Evolutionary conservation across 1,140 invertebrate genomes (phyloP).

Genomic region (Drosophila chauvacae): DNA sequence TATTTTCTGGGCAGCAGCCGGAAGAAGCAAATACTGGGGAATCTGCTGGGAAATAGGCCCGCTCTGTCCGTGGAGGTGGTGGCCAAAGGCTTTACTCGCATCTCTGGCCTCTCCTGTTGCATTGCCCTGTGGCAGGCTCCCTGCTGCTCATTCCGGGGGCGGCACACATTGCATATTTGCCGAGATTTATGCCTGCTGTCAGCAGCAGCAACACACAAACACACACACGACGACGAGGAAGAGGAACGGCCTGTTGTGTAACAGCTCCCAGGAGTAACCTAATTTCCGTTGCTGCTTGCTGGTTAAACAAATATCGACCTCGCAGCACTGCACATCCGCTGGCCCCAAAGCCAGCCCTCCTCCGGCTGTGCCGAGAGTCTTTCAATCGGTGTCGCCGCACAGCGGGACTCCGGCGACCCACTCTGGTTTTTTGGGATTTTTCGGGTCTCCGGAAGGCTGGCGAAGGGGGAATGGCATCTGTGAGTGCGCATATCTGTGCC

Average conservation of each 20-base stretch:
- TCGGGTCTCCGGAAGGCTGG: not conserved
- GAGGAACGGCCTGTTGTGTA: conserved; percentile 48
- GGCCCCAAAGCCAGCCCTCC: conserved; percentile 26
- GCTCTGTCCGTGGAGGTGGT: not conserved
- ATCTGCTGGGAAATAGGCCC: not conserved
- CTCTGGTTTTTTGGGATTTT: conserved; percentile 3
- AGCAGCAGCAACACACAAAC: conserved; percentile 41
- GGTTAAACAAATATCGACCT: conserved; percentile 72
- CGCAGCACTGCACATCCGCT: conserved; percentile 48
- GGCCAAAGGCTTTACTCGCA: not conserved
- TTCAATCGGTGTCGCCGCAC: conserved; percentile 44
- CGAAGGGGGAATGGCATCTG: conserved; percentile 9
- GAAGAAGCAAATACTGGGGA: not conserved
- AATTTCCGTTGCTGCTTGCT: conserved; percentile 61
- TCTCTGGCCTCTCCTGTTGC: conserved; percentile 21
- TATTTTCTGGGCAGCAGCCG: conserved; percentile 10
- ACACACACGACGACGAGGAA: not conserved
- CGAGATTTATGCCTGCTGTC: conserved; percentile 64
- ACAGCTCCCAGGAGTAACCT: conserved; percentile 67
- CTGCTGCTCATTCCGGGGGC: conserved; percentile 46
- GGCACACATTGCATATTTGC: conserved; percentile 61
- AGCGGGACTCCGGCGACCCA: conserved; percentile 44
- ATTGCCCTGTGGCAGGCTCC: conserved; percentile 38
- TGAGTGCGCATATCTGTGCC: conserved; percentile 52
- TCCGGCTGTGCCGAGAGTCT: conserved; percentile 12